Evolutionary conservation across 2,797 vertebrate species (phyloP).

Genomic region (Pagetopsis macropterus): DNA sequence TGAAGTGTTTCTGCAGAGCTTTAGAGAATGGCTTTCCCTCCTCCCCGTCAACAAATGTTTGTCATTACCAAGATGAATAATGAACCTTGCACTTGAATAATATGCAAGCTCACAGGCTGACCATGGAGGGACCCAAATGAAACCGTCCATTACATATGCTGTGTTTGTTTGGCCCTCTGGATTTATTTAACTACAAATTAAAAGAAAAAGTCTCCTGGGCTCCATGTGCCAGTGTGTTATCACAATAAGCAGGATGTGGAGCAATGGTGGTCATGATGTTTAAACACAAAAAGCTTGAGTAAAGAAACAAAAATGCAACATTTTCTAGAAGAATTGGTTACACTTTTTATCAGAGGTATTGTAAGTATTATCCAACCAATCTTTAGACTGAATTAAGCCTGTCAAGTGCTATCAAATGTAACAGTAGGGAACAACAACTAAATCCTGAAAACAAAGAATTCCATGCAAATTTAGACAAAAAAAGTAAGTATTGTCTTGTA

Average conservation of each 20-base stretch:
- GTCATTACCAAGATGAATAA: slow-evolving; percentile 63
- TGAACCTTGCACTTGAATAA: slow-evolving; percentile 63
- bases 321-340: slow-evolving; percentile 1
- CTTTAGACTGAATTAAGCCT: slow-evolving; percentile 5
- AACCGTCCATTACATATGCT: slow-evolving; percentile 52
- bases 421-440: neutral
- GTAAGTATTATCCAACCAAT: neutral
- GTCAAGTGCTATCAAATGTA: neutral
- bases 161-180: slow-evolving; percentile 46
- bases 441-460: neutral
- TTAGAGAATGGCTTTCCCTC: slow-evolving; percentile 58
- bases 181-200: slow-evolving; percentile 57
- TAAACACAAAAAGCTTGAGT: slow-evolving; percentile 17
- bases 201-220: slow-evolving; percentile 34
- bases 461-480: neutral
- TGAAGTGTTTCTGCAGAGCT: slow-evolving; percentile 43
- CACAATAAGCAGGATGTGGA: slow-evolving; percentile 27
- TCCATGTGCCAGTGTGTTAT: slow-evolving; percentile 34
- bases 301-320: slow-evolving; percentile 1
- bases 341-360: neutral
- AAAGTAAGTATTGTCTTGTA: neutral
- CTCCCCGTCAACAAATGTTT: slow-evolving; percentile 64
- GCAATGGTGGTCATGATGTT: slow-evolving; percentile 14
- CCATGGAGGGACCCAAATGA: slow-evolving; percentile 37
- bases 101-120: slow-evolving; percentile 38